A percentile compares a stretch with the other conserved stretches of the same genome.
These are phyloP conservation scores for Fregata magnificens DNA, from an alignment of 2,113 vertebrate genomes.

Conservation along the genomic window DNA sequence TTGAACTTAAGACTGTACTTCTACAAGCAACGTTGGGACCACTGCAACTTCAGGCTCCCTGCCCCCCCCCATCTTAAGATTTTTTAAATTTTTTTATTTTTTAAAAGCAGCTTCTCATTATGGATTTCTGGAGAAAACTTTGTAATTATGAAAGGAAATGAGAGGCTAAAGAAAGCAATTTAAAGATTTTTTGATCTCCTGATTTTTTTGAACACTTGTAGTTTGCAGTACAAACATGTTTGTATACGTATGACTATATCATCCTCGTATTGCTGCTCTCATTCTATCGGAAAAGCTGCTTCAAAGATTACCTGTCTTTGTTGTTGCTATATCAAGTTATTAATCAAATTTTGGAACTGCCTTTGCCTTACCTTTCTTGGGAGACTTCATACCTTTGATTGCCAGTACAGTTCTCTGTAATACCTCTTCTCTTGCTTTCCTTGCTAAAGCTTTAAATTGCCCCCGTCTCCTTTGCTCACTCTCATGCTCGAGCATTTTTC, in stretches of 20 bases:
- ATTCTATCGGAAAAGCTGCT: not conserved
- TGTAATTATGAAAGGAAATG: not conserved
- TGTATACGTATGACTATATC: not conserved
- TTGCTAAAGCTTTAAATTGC: not conserved
- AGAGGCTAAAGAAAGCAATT: not conserved
- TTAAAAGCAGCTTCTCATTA: not conserved
- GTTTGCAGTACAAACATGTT: not conserved
- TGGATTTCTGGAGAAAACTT: not conserved
- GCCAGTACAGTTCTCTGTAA: not conserved
- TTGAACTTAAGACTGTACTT: not conserved
- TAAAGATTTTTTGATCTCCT: not conserved
- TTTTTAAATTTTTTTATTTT: not conserved
- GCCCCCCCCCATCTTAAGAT: not conserved
- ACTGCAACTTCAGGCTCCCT: not conserved
- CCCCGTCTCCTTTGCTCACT: not conserved
- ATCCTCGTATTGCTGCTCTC: fast-evolving
- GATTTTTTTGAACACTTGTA: not conserved
- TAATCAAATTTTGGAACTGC: not conserved
- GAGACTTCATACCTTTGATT: not conserved
- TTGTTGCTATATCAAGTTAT: not conserved
- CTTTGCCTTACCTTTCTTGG: not conserved
- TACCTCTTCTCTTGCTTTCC: not conserved
- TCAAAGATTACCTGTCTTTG: not conserved
- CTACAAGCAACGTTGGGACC: not conserved
- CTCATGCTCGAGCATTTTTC: not conserved